A percentile compares a stretch with the other conserved stretches of the same genome.
These are phyloP conservation scores for Engraulis encrasicolus DNA, from an alignment of 2,113 vertebrate genomes.

Conservation along the genomic window DNA sequence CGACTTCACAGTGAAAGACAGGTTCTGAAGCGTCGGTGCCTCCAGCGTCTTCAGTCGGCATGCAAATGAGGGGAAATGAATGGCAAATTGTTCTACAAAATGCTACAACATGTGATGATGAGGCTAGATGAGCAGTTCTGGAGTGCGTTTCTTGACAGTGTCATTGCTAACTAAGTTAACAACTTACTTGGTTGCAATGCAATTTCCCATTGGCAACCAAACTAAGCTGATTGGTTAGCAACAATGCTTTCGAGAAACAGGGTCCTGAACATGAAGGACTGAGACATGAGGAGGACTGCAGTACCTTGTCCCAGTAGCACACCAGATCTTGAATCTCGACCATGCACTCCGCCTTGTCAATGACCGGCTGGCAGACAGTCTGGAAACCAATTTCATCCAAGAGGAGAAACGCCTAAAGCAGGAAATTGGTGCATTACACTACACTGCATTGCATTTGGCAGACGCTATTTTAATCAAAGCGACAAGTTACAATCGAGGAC, in stretches of 20 bases:
- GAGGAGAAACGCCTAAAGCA: conserved; percentile 80
- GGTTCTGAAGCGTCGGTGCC: conserved; percentile 81
- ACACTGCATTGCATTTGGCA: too few species aligned
- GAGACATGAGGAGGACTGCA: conserved; percentile 22
- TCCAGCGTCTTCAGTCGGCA: conserved; percentile 73
- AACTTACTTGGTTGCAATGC: too few species aligned
- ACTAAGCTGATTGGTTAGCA: too few species aligned
- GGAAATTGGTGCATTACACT: background rate
- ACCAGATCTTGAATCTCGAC: conserved; percentile 81
- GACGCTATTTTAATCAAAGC: too few species aligned
- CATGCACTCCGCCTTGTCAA: conserved; percentile 61
- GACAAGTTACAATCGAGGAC: too few species aligned
- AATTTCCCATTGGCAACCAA: too few species aligned
- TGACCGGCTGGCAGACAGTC: conserved; percentile 40
- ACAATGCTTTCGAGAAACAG: too few species aligned
- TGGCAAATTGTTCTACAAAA: background rate
- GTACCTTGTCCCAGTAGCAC: conserved; percentile 90
- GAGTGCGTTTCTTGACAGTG: too few species aligned
- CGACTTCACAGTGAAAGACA: conserved; percentile 82
- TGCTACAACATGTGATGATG: background rate
- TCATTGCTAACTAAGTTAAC: too few species aligned
- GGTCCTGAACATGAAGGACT: conserved; percentile 29
- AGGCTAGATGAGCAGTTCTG: background rate
- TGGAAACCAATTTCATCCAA: conserved; percentile 79
- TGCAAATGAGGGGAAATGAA: background rate